phyloP scores from a whole-genome alignment of 2,797 vertebrate species.

The Oreochromis mossambicus region DNA sequence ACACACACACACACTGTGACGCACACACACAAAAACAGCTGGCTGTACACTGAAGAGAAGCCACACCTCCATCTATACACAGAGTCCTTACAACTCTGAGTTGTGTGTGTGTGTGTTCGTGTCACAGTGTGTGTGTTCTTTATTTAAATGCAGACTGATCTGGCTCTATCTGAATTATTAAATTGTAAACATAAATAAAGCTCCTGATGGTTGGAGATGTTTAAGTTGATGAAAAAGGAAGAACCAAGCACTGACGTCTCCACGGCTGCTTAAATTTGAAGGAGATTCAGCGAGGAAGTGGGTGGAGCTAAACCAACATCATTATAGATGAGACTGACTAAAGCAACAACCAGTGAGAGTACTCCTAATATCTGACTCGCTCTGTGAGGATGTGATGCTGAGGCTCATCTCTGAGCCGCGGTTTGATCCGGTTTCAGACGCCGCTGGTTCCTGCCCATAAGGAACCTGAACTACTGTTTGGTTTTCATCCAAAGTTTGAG shows the following conservation, averaged over 20 bases:
- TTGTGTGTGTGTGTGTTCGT: neutral
- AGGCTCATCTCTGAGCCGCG: neutral
- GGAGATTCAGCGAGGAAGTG: neutral
- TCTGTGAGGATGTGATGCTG: neutral
- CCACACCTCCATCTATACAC: neutral
- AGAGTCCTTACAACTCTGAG: neutral
- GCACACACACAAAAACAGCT: neutral
- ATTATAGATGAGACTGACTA: neutral
- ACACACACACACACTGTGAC: neutral
- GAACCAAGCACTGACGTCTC: no score
- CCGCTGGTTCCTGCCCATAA: neutral
- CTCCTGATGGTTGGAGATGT: neutral
- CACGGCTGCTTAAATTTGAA: neutral
- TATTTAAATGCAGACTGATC: neutral
- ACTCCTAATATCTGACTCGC: neutral
- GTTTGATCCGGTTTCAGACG: neutral
- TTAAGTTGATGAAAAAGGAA: neutral
- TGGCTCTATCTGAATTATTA: neutral
- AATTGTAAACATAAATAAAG: neutral
- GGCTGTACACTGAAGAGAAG: neutral
- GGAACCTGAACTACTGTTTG: neutral
- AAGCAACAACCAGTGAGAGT: neutral
- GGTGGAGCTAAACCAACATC: neutral
- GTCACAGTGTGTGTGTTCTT: no score
- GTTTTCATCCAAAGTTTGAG: neutral